Evolutionary conservation across 2,113 vertebrate species (phyloP).

Genomic region (Edolisoma coerulescens): DNA sequence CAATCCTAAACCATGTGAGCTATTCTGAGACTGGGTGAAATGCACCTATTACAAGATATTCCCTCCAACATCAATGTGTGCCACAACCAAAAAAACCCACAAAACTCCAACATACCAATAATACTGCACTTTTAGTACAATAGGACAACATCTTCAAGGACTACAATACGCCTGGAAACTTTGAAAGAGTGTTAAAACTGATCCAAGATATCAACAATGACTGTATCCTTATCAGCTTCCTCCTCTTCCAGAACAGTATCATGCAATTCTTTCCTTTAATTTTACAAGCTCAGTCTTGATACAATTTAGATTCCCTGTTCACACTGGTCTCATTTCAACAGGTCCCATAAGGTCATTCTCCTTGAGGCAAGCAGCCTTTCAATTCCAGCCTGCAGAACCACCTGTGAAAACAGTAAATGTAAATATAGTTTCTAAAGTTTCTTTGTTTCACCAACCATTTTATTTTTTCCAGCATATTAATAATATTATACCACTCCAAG

Average conservation of each 20-base stretch:
- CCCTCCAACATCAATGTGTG: not conserved
- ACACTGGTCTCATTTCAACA: not conserved
- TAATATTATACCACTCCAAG: not conserved
- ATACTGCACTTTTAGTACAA: not conserved
- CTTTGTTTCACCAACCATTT: not conserved
- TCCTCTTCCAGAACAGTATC: not conserved
- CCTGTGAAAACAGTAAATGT: not conserved
- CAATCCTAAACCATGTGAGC: not conserved
- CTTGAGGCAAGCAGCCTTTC: not conserved
- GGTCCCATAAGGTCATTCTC: not conserved
- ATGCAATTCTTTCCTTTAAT: not conserved
- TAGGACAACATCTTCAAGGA: not conserved
- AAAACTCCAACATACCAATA: not conserved
- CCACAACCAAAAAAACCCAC: not conserved
- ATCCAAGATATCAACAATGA: not conserved
- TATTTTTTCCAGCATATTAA: not conserved
- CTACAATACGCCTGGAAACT: not conserved
- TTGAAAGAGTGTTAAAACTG: not conserved
- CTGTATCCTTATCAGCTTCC: not conserved
- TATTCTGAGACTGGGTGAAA: not conserved
- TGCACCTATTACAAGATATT: not conserved
- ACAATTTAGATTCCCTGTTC: not conserved
- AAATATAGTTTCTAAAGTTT: not conserved
- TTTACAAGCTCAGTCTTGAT: not conserved
- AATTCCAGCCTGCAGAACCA: not conserved